A percentile compares a stretch with the other conserved stretches of the same genome.
phyloP scores from a whole-genome alignment of 1,140 invertebrate species.

The Chymomyza costata region DNA sequence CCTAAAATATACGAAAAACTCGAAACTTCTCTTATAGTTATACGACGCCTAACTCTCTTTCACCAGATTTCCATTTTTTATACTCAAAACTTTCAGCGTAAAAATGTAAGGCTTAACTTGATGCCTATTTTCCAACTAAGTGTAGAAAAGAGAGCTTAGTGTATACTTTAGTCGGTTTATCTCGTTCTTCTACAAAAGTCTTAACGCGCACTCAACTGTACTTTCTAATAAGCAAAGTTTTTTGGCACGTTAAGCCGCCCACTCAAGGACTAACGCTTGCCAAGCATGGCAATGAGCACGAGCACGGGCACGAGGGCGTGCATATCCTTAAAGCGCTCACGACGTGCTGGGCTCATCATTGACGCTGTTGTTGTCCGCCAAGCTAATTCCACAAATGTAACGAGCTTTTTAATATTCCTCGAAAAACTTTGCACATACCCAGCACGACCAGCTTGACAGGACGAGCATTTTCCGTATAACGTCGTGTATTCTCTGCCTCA shows the following conservation, averaged over 20 bases:
- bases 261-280: too few species aligned
- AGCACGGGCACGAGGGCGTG: too few species aligned
- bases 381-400: conserved; percentile 56
- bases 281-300: too few species aligned
- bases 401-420: conserved; percentile 42
- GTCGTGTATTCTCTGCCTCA: conserved; percentile 79
- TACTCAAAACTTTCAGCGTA: too few species aligned
- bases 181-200: background rate
- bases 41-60: too few species aligned
- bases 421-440: conserved; percentile 77
- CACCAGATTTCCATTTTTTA: too few species aligned
- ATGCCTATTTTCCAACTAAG: too few species aligned
- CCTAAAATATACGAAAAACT: too few species aligned
- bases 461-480: conserved; percentile 78
- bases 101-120: too few species aligned
- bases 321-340: background rate
- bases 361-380: conserved; percentile 7
- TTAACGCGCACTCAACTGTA: conserved; percentile 20
- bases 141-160: too few species aligned
- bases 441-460: conserved; percentile 81
- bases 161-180: conserved; percentile 76
- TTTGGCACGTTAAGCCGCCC: background rate
- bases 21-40: too few species aligned
- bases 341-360: conserved; percentile 25
- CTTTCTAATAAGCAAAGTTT: conserved; percentile 16